These are phyloP conservation scores for Phalloptychus januarius DNA, from an alignment of 2,797 vertebrate species.

Conservation along the genomic window DNA sequence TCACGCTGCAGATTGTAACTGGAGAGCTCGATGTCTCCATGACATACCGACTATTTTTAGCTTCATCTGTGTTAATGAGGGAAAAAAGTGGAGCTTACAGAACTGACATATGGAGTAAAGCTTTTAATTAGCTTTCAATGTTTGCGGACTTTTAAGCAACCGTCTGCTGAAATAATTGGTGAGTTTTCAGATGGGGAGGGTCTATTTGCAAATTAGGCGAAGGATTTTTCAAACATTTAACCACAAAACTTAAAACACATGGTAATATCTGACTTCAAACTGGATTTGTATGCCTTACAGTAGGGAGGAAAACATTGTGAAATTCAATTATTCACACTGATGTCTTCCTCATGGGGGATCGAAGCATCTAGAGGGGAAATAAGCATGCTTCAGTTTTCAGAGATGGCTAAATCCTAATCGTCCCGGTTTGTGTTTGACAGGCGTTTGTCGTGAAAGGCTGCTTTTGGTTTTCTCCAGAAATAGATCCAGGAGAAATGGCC, in stretches of 20 bases:
- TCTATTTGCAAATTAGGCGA: constrained; percentile 24
- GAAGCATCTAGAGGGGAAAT: neutral
- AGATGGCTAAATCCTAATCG: neutral
- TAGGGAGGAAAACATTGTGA: neutral
- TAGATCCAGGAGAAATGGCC: neutral
- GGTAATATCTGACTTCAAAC: neutral
- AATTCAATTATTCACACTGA: neutral
- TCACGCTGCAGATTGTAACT: constrained; percentile 63
- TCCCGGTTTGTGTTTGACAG: neutral
- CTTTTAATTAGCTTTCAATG: constrained; percentile 37
- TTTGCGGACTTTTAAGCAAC: constrained; percentile 41
- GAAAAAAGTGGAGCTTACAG: constrained; percentile 20
- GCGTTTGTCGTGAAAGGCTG: neutral
- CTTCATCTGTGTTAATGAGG: constrained; percentile 36
- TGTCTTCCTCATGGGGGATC: neutral
- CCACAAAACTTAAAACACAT: neutral
- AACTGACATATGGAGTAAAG: constrained; percentile 39
- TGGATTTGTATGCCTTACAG: neutral
- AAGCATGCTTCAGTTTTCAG: neutral
- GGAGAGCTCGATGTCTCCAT: constrained; percentile 44
- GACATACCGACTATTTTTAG: constrained; percentile 42
- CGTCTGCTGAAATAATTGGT: constrained; percentile 45
- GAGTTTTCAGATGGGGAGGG: constrained; percentile 6
- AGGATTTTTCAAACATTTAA: constrained; percentile 5
- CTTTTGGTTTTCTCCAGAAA: neutral